Evolutionary conservation across 1,140 invertebrate species (phyloP), one percentile per base, ranked within the genome.

Genomic region (Babylonia areolata): DNA sequence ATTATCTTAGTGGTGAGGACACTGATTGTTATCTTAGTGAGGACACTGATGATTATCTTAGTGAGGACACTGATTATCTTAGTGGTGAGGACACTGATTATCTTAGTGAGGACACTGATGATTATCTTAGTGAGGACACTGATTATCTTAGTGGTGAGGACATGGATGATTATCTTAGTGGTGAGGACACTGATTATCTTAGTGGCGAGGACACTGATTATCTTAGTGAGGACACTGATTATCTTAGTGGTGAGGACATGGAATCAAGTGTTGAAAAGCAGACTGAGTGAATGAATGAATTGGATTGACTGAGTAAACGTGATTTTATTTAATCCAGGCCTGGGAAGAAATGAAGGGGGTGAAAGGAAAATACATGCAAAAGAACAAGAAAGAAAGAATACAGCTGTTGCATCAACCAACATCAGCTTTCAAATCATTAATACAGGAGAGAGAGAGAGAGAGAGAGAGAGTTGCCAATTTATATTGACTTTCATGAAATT

Each of bases 1-100:
- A 5, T 82, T 11, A 5, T 88, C 0, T 58, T 90, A 28, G 11
- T 82, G 73, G 89, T 90, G 84, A 87, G 83, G 84, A 20, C 5
- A 39, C n/a, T 78, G 75, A 78, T 33, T 9, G 40, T n/a, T 5
- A n/a, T 78, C n/a, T 17, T 78, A n/a, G 6, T 33, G 75, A 78
- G 5, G 23, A 33, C 33, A 1, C n/a, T 1, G 75, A 33, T 1
- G 46, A 51, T 51, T 6, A 51, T 51, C 9, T 11, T 51, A 28
- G 35, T 75, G 71, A 81, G 20, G 42, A 81, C 28, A 28, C 6
- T 75, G 71, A 75, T 75, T 6, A 75, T 75, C 6, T 11, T 75
- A 28, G 28, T 75, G 71, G 54, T 83, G 81, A 58, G 54, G 81
- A 83, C 54, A 42, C 54, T 83, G 81, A 83, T 83, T 37, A 83